These are phyloP conservation scores for Hyposoter dolosus DNA, from an alignment of 2,888 invertebrate genomes.

Conservation along the genomic window DNA sequence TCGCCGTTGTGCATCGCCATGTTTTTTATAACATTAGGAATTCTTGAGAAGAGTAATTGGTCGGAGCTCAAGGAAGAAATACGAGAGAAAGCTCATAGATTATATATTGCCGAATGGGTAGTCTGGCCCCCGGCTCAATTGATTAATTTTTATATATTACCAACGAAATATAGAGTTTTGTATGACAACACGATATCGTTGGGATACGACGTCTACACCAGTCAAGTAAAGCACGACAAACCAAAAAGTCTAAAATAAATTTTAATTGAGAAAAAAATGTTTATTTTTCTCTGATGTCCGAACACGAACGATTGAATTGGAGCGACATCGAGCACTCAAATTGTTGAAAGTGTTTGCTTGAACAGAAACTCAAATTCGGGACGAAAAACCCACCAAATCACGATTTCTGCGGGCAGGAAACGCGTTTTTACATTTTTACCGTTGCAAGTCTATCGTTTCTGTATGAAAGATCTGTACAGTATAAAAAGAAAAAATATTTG, in stretches of 20 bases:
- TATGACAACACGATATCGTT: conserved; percentile 95
- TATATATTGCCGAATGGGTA: conserved; percentile 95
- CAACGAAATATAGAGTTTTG: conserved; percentile 92
- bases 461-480: conserved; percentile 42
- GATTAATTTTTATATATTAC: conserved; percentile 95
- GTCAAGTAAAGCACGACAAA: conserved; percentile 90
- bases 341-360: neutral
- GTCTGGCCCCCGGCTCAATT: conserved; percentile 97
- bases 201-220: conserved; percentile 94
- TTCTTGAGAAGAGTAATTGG: conserved; percentile 89
- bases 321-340: neutral
- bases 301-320: neutral
- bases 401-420: conserved; percentile 60
- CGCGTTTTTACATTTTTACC: neutral
- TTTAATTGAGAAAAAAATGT: neutral
- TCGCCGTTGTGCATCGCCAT: conserved; percentile 92
- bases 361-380: neutral
- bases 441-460: neutral
- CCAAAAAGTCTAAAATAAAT: conserved; percentile 57
- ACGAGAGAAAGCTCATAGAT: conserved; percentile 89
- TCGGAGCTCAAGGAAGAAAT: conserved; percentile 89
- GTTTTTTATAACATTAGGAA: conserved; percentile 91
- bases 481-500: neutral
- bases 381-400: neutral
- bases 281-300: neutral